Evolutionary conservation across 2,113 vertebrate species (phyloP), one percentile per base, ranked within the genome.

Genomic region (Castor canadensis): DNA sequence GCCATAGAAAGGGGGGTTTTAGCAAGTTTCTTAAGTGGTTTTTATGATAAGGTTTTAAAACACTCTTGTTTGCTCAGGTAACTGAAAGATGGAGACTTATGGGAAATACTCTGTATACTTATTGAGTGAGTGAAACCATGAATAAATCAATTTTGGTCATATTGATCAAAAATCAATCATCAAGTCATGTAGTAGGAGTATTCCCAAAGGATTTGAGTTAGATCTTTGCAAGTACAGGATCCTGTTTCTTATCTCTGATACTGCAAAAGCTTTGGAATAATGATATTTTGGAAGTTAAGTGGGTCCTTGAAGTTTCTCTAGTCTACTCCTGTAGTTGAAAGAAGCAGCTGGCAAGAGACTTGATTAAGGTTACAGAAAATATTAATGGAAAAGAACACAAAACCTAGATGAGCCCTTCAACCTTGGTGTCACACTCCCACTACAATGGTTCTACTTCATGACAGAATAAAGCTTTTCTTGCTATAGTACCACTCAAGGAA

Each of bases 321-420:
- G 0, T n/a, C 9, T 4, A 47, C 54, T 26, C 35, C 19, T 72
- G 20, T 28, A 22, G 9, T 32, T 79, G 35, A 91, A 64, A 24
- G 4, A 71, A 72, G 8, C 75, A 26, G 28, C 20, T n/a, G 43
- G 49, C 38, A 35, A 38, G 35, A 81, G 26, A 43, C 32, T 43
- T 38, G 16, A 49, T 17, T 75, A 1, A 69, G 32, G 45, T 52
- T 73, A 60, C 81, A 75, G 43, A 49, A 56, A 26, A 17, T n/a
- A 4, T 43, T 82, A 15, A 16, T 0, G 4, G 24, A 12, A 62
- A 47, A 66, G 38, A 19, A 52, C 17, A 22, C 19, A 6, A 47
- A 84, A 17, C n/a, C 26, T 32, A 0, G 32, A 40, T 9, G 16
- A 35, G 20, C 15, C 12, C n/a, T 2, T 54, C 1, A n/a, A 11